phyloP scores from a whole-genome alignment of 1,140 invertebrate species.

The Papilio polytes region DNA sequence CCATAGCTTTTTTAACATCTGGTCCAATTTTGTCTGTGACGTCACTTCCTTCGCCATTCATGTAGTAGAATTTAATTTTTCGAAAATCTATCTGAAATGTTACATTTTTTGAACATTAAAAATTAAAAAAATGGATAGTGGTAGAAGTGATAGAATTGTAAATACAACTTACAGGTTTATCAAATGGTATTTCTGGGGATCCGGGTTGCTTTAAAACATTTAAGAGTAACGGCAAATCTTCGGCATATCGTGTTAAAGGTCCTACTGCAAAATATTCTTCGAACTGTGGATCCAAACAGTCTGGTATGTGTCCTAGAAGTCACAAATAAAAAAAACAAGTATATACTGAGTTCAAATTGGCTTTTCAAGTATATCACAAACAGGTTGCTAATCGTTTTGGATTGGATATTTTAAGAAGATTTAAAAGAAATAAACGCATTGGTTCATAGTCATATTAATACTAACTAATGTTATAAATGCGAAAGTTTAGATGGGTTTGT shows the following conservation, averaged over 20 bases:
- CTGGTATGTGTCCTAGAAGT: slow-evolving; percentile 82
- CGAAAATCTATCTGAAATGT: slow-evolving; percentile 86
- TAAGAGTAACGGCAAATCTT: slow-evolving; percentile 90
- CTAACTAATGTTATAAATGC: too few relatives aligned
- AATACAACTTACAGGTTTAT: slow-evolving; percentile 83
- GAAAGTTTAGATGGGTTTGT: too few relatives aligned
- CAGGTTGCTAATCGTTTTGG: too few relatives aligned
- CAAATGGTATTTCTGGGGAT: slow-evolving; percentile 85
- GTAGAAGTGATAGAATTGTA: neutral
- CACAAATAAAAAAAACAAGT: neutral
- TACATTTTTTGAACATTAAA: neutral
- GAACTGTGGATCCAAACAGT: slow-evolving; percentile 83
- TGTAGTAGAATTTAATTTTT: slow-evolving; percentile 90
- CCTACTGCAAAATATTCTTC: slow-evolving; percentile 88
- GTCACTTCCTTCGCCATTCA: slow-evolving; percentile 89
- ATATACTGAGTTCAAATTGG: too few relatives aligned
- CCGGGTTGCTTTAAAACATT: slow-evolving; percentile 86
- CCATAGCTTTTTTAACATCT: slow-evolving; percentile 88
- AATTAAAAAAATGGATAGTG: slow-evolving; percentile 12
- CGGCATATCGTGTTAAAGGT: slow-evolving; percentile 92
- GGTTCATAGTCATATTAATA: too few relatives aligned
- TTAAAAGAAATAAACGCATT: too few relatives aligned
- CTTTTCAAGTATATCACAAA: too few relatives aligned
- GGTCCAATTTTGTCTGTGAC: slow-evolving; percentile 86
- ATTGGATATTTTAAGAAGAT: too few relatives aligned